Base-by-base conservation (phyloP, 2,888 invertebrate species). In the Metellina segmentata region DNA sequence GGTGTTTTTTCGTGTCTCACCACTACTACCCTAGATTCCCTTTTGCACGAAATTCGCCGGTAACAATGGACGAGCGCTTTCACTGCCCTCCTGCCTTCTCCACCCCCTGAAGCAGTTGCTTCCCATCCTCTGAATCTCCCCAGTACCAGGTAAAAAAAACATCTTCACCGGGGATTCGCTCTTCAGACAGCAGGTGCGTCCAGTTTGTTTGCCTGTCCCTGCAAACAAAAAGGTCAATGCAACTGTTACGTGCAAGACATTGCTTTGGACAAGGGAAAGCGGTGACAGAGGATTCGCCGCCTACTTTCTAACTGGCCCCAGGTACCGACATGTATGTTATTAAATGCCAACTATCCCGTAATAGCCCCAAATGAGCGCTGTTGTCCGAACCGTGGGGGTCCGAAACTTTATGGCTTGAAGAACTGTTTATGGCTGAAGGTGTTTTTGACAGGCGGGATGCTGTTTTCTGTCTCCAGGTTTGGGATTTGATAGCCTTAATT, bases 191-290 rank as follows among this genome's bases (percentile, higher is more conserved):
- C 87, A 87, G 91, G 87, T 87, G 86, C 82, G 82, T 91, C 78
- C 91, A 91, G 91, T 91, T 91, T 87, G 77, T 82, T 87, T 77
- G 61, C 79, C 86, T 52, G 81, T 83, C 20, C 79, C 20, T 16
- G 72, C 86, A 91, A 86, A 86, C 81, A 91, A 85, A 61, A 89
- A 90, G 90, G 91, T 91, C 86, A 86, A 83, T 81, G 82, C 87
- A 91, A 91, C 86, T 90, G 91, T 91, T 91, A 83, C 87, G 87
- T 91, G 53, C 53, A 82, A 90, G 53, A 70, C 16, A 51, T 69
- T 20, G 19, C 49, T 72, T n/a, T 74, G 83, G 83, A 81, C 83
- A 83, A 20, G 72, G 72, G 34, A 61, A 53, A 79, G 61, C 69
- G 20, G 79, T 79, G 79, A 61, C 61, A 79, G 79, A 61, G 34